phyloP scores from a whole-genome alignment of 1,140 invertebrate genomes.

The Drosophila azteca region DNA sequence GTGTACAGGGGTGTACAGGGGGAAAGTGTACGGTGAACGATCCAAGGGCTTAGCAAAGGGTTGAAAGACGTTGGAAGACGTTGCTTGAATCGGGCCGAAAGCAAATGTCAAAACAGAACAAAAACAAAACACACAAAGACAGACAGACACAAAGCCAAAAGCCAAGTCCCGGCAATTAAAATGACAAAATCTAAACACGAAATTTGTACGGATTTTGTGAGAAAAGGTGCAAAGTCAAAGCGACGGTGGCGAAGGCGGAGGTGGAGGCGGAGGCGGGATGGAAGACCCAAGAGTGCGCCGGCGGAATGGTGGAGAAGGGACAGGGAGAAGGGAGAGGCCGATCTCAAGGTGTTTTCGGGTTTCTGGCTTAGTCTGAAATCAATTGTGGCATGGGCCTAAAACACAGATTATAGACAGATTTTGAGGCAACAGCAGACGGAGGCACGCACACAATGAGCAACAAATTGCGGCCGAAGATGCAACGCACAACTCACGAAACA shows the following conservation, averaged over 20 bases:
- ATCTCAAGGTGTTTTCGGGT: conserved; percentile 69
- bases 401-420: conserved; percentile 82
- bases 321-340: neutral
- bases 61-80: conserved; percentile 43
- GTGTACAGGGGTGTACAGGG: no score
- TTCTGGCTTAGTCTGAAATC: conserved; percentile 35
- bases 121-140: neutral
- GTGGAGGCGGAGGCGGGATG: neutral
- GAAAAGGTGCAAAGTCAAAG: conserved; percentile 66
- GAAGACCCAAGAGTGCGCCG: conserved; percentile 56
- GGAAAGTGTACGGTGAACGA: conserved; percentile 30
- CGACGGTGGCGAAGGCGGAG: neutral
- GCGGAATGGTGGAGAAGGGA: no score
- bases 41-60: conserved; percentile 59
- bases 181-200: conserved; percentile 81
- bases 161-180: conserved; percentile 68
- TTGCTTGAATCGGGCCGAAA: conserved; percentile 15
- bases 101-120: conserved; percentile 26
- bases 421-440: conserved; percentile 51
- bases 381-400: conserved; percentile 53
- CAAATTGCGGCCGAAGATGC: conserved; percentile 46
- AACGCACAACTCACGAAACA: conserved; percentile 19
- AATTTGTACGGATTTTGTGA: conserved; percentile 69
- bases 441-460: conserved; percentile 40
- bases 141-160: conserved; percentile 18